Evolutionary conservation across 1,140 invertebrate genomes (phyloP), one percentile per base, ranked within the genome.

Genomic region (Meloidogyne chitwoodi): DNA sequence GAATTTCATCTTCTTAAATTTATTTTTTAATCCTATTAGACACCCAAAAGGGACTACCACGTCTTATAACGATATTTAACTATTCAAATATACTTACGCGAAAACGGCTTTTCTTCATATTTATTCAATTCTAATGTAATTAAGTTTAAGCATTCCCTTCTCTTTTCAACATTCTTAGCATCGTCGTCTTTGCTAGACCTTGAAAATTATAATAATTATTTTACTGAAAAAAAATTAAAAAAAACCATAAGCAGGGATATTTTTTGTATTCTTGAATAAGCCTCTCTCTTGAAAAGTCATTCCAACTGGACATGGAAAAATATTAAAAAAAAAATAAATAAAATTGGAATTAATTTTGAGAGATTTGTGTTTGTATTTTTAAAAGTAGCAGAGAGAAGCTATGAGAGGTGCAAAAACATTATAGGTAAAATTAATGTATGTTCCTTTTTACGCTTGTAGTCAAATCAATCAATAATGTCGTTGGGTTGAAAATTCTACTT

Each of bases 191-290:
- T 63, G 22, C 26, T 61, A 24, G 67, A 63, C 48, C 48, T 56
- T 56, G 19, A 56, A 22, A n/a, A n/a, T n/a, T 41, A 41, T 41
- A 2, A 11, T 6, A 11, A 0, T 38, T 38, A 4, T 1, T 38
- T 6, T 6, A 38, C 12, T 38, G 12, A 16, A 12, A 41, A 41
- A 0, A 10, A 41, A 41, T n/a, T n/a, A n/a, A n/a, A n/a, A n/a
- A n/a, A n/a, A n/a, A 69, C 77, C 77, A 78, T 26, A 78, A 41
- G 48, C 71, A 69, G 0, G 77, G 77, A n/a, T 70, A 65, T 34
- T 76, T 78, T 31, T 69, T 68, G 63, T 68, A 78, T 41, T 76
- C 67, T 3, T 75, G 63, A 66, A 78, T 78, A 16, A 78, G 73
- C 61, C 77, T 76, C 26, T 72, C 34, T 22, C 77, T 64, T n/a